These are phyloP conservation scores for Phalanger gymnotis DNA, from an alignment of 2,797 vertebrate species.

Conservation along the genomic window DNA sequence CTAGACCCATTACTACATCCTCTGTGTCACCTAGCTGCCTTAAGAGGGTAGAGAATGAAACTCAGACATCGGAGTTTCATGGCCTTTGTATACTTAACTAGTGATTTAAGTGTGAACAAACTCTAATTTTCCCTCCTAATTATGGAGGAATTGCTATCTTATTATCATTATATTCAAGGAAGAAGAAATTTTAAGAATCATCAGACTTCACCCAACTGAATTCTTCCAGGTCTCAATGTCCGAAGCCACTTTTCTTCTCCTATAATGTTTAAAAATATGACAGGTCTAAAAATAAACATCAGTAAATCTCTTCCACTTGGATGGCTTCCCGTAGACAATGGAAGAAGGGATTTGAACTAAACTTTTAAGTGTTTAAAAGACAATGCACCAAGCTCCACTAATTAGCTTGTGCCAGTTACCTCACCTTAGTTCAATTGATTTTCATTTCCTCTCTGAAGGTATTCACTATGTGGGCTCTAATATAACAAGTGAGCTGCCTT, in stretches of 20 bases:
- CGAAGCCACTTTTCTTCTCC: conserved; percentile 43
- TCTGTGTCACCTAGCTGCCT: background rate
- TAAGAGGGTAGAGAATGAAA: background rate
- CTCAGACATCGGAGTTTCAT: background rate
- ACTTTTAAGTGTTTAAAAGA: conserved; percentile 16
- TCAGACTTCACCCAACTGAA: background rate
- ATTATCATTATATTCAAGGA: background rate
- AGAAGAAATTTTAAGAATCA: background rate
- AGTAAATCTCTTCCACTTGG: background rate
- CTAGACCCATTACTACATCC: background rate
- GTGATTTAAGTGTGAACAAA: background rate
- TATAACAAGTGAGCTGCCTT: background rate
- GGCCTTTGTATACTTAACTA: background rate
- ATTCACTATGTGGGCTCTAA: background rate
- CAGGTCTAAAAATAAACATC: conserved; percentile 53
- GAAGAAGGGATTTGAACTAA: background rate
- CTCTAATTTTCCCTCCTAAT: background rate
- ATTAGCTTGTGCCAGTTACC: conserved; percentile 45
- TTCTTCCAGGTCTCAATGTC: conserved; percentile 31
- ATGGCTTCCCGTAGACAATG: background rate
- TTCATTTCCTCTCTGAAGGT: background rate
- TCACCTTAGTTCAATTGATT: background rate
- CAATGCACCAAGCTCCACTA: background rate
- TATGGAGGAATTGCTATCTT: background rate
- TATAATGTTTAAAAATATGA: conserved; percentile 59